Evolutionary conservation across 2,797 vertebrate species (phyloP), one percentile per base, ranked within the genome.

Genomic region (Phaenicophaeus curvirostris): DNA sequence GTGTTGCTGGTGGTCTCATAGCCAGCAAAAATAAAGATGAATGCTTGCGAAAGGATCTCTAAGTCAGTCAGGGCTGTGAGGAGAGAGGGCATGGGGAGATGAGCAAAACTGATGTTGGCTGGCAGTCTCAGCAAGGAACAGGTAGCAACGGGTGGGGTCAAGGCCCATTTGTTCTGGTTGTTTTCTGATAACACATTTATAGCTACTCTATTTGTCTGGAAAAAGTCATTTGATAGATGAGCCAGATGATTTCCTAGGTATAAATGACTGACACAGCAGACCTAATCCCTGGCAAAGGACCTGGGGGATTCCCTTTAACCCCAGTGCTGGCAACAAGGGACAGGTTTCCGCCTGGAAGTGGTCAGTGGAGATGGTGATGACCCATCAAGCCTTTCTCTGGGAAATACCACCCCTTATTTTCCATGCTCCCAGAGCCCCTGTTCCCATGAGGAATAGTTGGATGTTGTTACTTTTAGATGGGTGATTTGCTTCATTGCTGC

Each of bases 21-120:
- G 4, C 97, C 97, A 54, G 78, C 97, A 46, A 97, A 71, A 21
- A 97, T 93, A 2, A 97, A 98, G 33, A 96, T 90, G 58, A 97
- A 46, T 3, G 96, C 95, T 85, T 97, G 97, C 0, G 95, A 53
- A 59, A 96, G 68, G 28, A 97, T 11, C 59, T 97, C 97, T 0
- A 0, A 1, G 11, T 98, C 95, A 0, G 72, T 96, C 84, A 98
- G 92, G 76, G 48, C 97, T 98, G 87, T 50, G 46, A 31, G 30
- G 67, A 71, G 44, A 79, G 65, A 58, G 33, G 27, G 66, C 8
- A 4, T 1, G 5, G 30, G 53, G 31, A 61, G 8, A 23, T 37
- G 37, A 69, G 44, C 21, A 73, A 59, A 69, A 51, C 4, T 16
- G 2, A 13, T 2, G 9, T 17, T 69, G 75, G 65, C 1, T 37